These are phyloP conservation scores for Eira barbara DNA, from an alignment of 2,113 vertebrate species.

Conservation along the genomic window DNA sequence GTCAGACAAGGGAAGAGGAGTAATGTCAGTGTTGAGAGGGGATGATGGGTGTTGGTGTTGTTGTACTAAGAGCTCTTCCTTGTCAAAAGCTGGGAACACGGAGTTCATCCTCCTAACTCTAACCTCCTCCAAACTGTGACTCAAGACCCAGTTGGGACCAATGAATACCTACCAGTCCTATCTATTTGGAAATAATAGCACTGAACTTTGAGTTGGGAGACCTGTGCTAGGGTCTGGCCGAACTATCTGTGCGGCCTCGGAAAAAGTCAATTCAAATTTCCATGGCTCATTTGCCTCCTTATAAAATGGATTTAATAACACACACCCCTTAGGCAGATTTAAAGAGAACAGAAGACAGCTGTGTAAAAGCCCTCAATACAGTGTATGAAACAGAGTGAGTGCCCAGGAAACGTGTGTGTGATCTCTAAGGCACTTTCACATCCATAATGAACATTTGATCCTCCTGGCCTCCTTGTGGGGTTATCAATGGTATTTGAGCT, in stretches of 20 bases:
- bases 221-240: neutral
- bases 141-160: neutral
- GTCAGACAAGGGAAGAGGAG: neutral
- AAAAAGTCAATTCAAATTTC: constrained; percentile 31
- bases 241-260: neutral
- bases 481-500: neutral
- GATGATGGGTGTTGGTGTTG: neutral
- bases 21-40: neutral
- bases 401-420: neutral
- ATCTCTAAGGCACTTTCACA: neutral
- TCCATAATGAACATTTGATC: neutral
- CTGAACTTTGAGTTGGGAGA: neutral
- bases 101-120: constrained; percentile 18
- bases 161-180: neutral
- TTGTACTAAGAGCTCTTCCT: neutral
- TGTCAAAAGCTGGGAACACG: constrained; percentile 17
- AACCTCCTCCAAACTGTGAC: neutral
- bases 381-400: neutral
- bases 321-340: neutral
- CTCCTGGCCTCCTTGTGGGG: neutral
- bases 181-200: constrained; percentile 15
- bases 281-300: constrained; percentile 14
- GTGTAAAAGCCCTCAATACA: neutral
- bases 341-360: neutral
- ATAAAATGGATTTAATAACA: constrained; percentile 45